These are phyloP conservation scores for Drosophila erecta DNA, from an alignment of 1,140 invertebrate genomes.

Conservation along the genomic window DNA sequence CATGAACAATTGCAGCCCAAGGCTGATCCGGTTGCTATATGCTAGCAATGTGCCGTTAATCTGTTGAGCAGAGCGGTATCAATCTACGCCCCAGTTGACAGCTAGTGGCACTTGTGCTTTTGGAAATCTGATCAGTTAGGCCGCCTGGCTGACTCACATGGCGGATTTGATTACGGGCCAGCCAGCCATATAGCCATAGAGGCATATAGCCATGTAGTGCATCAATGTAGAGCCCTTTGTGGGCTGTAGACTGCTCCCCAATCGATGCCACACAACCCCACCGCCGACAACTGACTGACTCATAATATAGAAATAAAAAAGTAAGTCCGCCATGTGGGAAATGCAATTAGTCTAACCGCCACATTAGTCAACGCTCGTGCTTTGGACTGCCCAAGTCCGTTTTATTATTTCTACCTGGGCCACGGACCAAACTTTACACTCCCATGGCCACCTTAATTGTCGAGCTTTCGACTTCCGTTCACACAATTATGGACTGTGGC, in stretches of 20 bases:
- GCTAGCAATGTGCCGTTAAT: slow-evolving; percentile 1
- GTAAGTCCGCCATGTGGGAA: slow-evolving; percentile 1
- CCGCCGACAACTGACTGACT: slow-evolving; percentile 6
- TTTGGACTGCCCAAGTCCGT: slow-evolving; percentile 18
- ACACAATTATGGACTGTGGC: slow-evolving; percentile 25
- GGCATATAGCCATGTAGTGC: too few species aligned
- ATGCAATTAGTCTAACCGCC: slow-evolving; percentile 32
- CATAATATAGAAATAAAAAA: slow-evolving; percentile 7
- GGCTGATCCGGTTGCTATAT: slow-evolving; percentile 19
- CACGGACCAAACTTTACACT: slow-evolving; percentile 10
- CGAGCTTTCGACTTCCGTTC: slow-evolving; percentile 36
- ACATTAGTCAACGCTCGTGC: slow-evolving; percentile 18
- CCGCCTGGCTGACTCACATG: slow-evolving; percentile 52
- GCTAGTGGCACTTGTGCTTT: slow-evolving; percentile 36
- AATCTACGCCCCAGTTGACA: slow-evolving; percentile 23
- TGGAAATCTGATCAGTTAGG: slow-evolving; percentile 54
- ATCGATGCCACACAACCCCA: slow-evolving; percentile 10
- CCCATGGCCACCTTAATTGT: slow-evolving; percentile 20
- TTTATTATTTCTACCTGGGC: slow-evolving; percentile 16
- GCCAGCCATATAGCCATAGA: background rate
- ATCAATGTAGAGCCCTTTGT: slow-evolving; percentile 3
- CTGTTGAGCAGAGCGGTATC: slow-evolving; percentile 21
- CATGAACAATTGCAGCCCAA: slow-evolving; percentile 24
- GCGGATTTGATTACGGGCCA: slow-evolving; percentile 41
- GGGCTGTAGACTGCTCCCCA: background rate